A percentile compares a stretch with the other conserved stretches of the same genome.
Conservation (phyloP, 2,797 vertebrate genomes). For the Tolypeutes matacus region DNA sequence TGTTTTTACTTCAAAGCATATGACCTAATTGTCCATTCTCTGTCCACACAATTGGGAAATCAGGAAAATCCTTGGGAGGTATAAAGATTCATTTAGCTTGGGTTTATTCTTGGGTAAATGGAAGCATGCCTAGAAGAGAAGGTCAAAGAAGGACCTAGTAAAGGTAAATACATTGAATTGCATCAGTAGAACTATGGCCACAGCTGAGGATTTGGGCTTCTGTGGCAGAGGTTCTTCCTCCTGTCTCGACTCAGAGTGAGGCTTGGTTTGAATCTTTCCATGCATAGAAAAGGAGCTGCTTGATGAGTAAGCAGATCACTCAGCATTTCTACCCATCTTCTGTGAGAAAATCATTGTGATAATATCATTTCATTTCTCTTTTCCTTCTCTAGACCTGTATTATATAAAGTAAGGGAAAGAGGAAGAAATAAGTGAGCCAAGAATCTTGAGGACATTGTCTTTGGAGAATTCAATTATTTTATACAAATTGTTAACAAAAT, state of each 20-base stretch:
- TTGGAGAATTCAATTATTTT: constrained; percentile 64
- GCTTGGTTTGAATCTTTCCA: neutral
- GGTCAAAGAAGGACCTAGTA: neutral
- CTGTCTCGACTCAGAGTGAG: neutral
- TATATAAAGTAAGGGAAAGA: neutral
- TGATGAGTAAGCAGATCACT: neutral
- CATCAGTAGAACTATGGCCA: neutral
- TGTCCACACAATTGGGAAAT: neutral
- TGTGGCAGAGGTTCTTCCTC: neutral
- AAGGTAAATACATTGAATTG: neutral
- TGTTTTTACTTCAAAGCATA: neutral
- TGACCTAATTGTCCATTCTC: neutral
- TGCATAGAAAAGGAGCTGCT: neutral
- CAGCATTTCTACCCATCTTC: neutral
- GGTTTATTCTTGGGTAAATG: neutral
- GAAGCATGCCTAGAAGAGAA: neutral
- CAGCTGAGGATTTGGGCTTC: neutral
- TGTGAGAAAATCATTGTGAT: neutral
- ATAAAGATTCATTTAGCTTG: neutral
- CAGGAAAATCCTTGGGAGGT: neutral
- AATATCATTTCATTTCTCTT: neutral
- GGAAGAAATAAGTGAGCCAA: neutral
- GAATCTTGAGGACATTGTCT: constrained; percentile 24
- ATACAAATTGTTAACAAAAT: constrained; percentile 70
- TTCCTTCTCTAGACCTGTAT: constrained; percentile 26